phyloP scores from a whole-genome alignment of 2,113 vertebrate species.

The Odobenus rosmarus region DNA sequence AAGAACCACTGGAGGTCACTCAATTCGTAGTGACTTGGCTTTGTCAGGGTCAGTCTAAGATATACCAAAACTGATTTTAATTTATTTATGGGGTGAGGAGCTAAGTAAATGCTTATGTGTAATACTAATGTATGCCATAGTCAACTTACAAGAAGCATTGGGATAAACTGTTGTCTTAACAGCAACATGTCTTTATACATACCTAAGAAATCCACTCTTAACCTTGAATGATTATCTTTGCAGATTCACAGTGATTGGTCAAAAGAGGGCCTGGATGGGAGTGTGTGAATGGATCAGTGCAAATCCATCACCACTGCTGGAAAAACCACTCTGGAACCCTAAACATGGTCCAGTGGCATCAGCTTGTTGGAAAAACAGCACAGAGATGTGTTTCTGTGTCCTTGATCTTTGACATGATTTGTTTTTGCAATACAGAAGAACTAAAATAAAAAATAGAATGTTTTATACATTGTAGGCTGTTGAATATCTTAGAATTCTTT shows the following conservation, averaged over 20 bases:
- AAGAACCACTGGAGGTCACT: not conserved
- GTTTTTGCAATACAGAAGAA: not conserved
- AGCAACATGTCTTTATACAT: not conserved
- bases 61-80: not conserved
- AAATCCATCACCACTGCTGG: slow-evolving; percentile 56
- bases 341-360: slow-evolving; percentile 17
- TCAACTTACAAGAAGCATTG: not conserved
- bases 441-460: slow-evolving; percentile 31
- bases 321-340: slow-evolving; percentile 38
- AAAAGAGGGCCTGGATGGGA: slow-evolving; percentile 53
- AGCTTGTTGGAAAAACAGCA: slow-evolving; percentile 14
- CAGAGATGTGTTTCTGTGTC: slow-evolving; percentile 42
- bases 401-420: slow-evolving; percentile 1
- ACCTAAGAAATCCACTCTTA: not conserved
- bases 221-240: slow-evolving; percentile 57
- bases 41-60: slow-evolving; percentile 43
- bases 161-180: not conserved
- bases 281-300: slow-evolving; percentile 66
- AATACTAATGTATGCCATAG: not conserved
- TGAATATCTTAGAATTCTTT: not conserved
- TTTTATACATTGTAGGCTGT: not conserved
- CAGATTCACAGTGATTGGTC: slow-evolving; percentile 63
- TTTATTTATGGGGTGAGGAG: not conserved
- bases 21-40: not conserved
- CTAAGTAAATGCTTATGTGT: not conserved